Conservation (phyloP, 2,888 invertebrate genomes). For the Xestia sexstrigata region DNA sequence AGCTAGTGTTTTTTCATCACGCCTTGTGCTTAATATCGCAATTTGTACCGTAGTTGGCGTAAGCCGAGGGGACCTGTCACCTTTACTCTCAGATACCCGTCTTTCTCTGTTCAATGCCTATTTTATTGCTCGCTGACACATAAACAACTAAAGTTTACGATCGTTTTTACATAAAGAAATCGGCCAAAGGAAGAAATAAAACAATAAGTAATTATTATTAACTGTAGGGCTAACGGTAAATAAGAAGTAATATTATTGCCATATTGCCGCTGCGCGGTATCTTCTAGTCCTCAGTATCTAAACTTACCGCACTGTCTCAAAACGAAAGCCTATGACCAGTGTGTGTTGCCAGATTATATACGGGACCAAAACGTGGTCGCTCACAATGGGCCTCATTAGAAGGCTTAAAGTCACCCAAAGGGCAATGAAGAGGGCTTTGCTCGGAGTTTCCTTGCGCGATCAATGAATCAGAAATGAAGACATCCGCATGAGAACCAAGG, state of each 20-base stretch:
- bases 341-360: too few species aligned
- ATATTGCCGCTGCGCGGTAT: not conserved
- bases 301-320: too few species aligned
- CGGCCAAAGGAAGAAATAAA: constrained; percentile 76
- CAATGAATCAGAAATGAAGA: too few species aligned
- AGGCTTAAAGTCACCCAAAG: too few species aligned
- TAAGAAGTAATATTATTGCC: constrained; percentile 58
- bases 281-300: too few species aligned
- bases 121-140: constrained; percentile 84
- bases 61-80: constrained; percentile 88
- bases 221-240: constrained; percentile 70
- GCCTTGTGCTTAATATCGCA: constrained; percentile 90
- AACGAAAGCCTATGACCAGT: too few species aligned
- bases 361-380: too few species aligned
- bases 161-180: constrained; percentile 79
- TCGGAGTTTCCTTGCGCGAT: too few species aligned
- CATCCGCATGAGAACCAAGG: too few species aligned
- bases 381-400: too few species aligned
- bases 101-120: constrained; percentile 81
- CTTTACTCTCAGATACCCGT: constrained; percentile 84
- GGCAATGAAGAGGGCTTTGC: too few species aligned
- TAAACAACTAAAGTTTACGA: constrained; percentile 83
- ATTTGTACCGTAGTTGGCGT: constrained; percentile 90
- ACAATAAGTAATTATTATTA: constrained; percentile 66
- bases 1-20: constrained; percentile 91